Evolutionary conservation across 2,797 vertebrate species (phyloP).

Genomic region (Hafferia zeledoni): DNA sequence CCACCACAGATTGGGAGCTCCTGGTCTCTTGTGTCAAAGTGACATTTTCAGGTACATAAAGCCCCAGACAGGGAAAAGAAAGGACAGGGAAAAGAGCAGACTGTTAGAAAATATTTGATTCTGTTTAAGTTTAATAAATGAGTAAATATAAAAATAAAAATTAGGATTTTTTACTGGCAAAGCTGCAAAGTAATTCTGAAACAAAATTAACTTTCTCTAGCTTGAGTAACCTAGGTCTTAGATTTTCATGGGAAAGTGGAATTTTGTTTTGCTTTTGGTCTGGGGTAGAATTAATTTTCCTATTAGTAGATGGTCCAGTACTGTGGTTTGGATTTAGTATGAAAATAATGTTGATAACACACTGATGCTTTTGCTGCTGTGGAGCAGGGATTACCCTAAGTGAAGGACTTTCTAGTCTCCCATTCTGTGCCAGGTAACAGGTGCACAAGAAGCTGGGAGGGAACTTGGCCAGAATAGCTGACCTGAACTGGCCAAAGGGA

Average conservation of each 20-base stretch:
- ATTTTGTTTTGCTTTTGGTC: not conserved
- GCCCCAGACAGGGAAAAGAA: not conserved
- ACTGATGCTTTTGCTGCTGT: fast-evolving
- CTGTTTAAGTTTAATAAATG: not conserved
- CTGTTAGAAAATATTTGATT: not conserved
- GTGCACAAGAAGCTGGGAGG: not conserved
- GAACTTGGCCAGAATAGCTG: not conserved
- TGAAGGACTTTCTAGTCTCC: not conserved
- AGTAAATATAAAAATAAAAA: not conserved
- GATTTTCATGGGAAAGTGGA: not conserved
- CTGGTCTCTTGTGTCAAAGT: not conserved
- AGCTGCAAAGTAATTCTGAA: not conserved
- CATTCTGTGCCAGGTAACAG: not conserved
- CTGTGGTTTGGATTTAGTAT: not conserved
- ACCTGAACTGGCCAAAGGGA: not conserved
- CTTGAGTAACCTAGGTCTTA: not conserved
- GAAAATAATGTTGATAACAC: not conserved
- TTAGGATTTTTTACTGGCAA: not conserved
- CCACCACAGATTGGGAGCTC: not conserved
- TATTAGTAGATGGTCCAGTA: not conserved
- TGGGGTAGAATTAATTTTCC: not conserved
- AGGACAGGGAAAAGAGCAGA: not conserved
- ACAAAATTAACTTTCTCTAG: not conserved
- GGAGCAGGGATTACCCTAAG: not conserved
- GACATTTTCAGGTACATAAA: not conserved